Evolutionary conservation across 2,797 vertebrate species (phyloP).

Genomic region (Sebastes steindachneri): DNA sequence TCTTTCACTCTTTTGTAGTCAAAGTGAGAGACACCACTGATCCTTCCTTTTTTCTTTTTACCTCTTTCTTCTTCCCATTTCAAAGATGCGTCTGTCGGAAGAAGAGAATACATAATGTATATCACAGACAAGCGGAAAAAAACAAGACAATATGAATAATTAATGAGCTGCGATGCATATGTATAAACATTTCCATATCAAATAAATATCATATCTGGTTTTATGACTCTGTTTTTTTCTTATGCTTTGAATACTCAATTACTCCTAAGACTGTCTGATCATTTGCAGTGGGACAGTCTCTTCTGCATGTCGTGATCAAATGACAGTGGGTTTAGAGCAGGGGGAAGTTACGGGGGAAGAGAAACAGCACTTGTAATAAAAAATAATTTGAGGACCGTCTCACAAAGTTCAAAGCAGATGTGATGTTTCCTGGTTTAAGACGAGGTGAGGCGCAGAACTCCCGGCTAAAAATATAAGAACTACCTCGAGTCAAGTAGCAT

Average conservation of each 20-base stretch:
- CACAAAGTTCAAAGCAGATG: conserved; percentile 24
- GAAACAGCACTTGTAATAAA: background rate
- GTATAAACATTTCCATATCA: conserved; percentile 83
- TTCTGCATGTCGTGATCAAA: conserved; percentile 50
- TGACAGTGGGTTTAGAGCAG: conserved; percentile 18
- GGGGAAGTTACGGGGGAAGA: background rate
- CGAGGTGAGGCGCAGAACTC: conserved; percentile 13
- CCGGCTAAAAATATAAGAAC: conserved; percentile 15
- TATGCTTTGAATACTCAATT: conserved; percentile 59
- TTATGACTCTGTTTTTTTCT: conserved; percentile 59
- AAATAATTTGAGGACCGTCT: conserved; percentile 1
- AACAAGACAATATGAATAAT: conserved; percentile 83
- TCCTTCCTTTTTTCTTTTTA: conserved; percentile 63
- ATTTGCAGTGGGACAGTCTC: conserved; percentile 41
- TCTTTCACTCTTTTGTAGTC: conserved; percentile 74
- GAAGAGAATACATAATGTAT: conserved; percentile 82
- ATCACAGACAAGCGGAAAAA: conserved; percentile 70
- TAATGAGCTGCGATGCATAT: conserved; percentile 77
- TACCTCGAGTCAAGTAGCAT: conserved; percentile 1
- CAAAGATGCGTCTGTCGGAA: conserved; percentile 70
- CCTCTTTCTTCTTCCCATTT: conserved; percentile 64
- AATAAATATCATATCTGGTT: conserved; percentile 78
- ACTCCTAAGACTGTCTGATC: conserved; percentile 50
- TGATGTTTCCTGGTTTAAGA: conserved; percentile 26
- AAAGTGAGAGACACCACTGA: conserved; percentile 69